Evolutionary conservation across 2,113 vertebrate genomes (phyloP), one percentile per base, ranked within the genome.

Genomic region (Paralichthys olivaceus): DNA sequence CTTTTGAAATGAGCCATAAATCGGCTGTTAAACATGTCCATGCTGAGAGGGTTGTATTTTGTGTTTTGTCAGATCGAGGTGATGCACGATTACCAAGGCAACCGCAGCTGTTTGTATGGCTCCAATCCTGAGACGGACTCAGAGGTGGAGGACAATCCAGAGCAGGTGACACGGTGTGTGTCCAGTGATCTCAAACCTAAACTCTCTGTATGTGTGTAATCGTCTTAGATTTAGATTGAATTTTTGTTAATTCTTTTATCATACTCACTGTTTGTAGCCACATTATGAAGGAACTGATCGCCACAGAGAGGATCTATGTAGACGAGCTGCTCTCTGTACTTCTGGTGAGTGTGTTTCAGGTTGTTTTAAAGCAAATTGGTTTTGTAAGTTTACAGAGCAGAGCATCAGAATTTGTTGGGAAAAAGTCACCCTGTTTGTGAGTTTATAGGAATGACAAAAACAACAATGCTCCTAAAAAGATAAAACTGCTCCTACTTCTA

Each of bases 261-360:
- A 3, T 34, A 51, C 20, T 67, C 9, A n/a, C 47, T 82, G 37
- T 80, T 25, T 77, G 15, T 65, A 98, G 97, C 9, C 96, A 96
- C 0, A 93, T 98, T 14, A 96, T 98, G 74, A 96, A 97, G 71
- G 97, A 98, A 43, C 94, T 98, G 40, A 94, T 98, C 69, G 95
- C 96, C 70, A 97, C 97, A 0, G 97, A 98, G 88, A 95, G 95
- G 61, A 93, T 96, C 22, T 98, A 98, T 0, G 97, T 98, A 62
- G 95, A 94, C 9, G 96, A 98, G 1, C 94, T 98, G 70, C 97
- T 96, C 72, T 94, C 95, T n/a, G 95, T 97, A 49, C 82, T 98
- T 75, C 93, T 94, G 95, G 97, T 98, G 87, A 94, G 96, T 78
- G 29, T 23, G 49, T 23, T 56, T 5, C 28, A 17, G n/a, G 32